Conservation (phyloP, 2,113 vertebrate species). For the Rattus rattus region DNA sequence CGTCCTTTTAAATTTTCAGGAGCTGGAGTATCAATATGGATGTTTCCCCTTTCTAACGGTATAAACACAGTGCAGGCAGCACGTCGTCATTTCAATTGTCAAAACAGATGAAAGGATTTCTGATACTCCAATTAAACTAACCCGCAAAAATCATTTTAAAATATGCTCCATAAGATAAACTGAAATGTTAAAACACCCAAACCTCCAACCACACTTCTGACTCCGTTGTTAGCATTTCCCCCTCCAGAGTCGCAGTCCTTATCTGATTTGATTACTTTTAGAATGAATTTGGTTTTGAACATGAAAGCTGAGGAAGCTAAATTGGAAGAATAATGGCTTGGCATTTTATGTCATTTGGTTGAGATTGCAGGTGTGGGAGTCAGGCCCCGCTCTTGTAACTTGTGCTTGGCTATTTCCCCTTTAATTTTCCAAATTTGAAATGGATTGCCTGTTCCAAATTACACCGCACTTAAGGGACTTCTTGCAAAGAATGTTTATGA, state of each 20-base stretch:
- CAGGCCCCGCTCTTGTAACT: slow-evolving; percentile 66
- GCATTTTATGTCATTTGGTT: slow-evolving; percentile 83
- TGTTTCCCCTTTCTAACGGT: slow-evolving; percentile 30
- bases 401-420: slow-evolving; percentile 77
- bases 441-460: slow-evolving; percentile 82
- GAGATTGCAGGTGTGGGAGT: slow-evolving; percentile 83
- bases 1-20: slow-evolving; percentile 77
- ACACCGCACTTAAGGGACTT: slow-evolving; percentile 81
- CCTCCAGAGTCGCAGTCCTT: neutral
- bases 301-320: slow-evolving; percentile 79
- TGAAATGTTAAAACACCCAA: slow-evolving; percentile 76
- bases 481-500: slow-evolving; percentile 81
- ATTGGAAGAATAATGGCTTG: slow-evolving; percentile 82
- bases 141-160: slow-evolving; percentile 82
- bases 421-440: slow-evolving; percentile 81
- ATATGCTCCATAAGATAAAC: slow-evolving; percentile 77
- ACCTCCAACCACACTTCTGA: slow-evolving; percentile 36
- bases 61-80: slow-evolving; percentile 62
- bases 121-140: slow-evolving; percentile 82
- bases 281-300: slow-evolving; percentile 73
- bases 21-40: slow-evolving; percentile 74
- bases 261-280: slow-evolving; percentile 80
- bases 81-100: slow-evolving; percentile 78
- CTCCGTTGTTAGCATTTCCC: slow-evolving; percentile 56
- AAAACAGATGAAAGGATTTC: slow-evolving; percentile 82